Conservation (phyloP, 2,888 invertebrate species). For the Luperina testacea region DNA sequence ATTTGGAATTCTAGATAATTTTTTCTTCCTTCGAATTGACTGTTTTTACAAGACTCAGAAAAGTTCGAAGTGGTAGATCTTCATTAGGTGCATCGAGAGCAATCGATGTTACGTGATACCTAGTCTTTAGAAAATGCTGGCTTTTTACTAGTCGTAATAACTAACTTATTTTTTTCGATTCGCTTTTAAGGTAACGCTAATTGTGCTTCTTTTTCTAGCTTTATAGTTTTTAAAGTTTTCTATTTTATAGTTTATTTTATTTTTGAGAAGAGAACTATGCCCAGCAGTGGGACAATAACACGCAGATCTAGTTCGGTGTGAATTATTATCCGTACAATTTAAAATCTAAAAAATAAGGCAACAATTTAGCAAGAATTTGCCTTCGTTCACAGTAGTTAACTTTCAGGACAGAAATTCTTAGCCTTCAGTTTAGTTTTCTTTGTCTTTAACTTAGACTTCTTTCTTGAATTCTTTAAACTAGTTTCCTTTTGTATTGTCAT, state of each 20-base stretch:
- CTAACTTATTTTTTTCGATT: constrained; percentile 14
- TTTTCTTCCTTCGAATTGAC: constrained; percentile 9
- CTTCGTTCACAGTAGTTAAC: neutral
- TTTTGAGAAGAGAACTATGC: neutral
- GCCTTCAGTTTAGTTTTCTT: constrained; percentile 27
- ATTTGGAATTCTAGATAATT: constrained; percentile 7
- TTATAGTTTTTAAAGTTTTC: neutral
- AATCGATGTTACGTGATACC: constrained; percentile 45
- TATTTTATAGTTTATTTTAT: neutral
- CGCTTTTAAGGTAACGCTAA: constrained; percentile 4
- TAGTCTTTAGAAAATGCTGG: constrained; percentile 36
- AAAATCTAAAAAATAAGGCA: constrained; percentile 1
- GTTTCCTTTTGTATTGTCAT: constrained; percentile 22
- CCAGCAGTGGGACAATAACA: neutral
- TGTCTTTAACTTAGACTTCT: constrained; percentile 33
- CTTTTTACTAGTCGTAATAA: constrained; percentile 21
- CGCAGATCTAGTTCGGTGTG: neutral
- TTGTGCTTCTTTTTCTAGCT: neutral
- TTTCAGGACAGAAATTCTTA: constrained; percentile 14
- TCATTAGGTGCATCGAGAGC: constrained; percentile 42
- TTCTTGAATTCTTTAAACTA: constrained; percentile 27
- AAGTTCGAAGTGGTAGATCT: constrained; percentile 27
- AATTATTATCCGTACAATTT: neutral
- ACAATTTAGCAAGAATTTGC: constrained; percentile 11
- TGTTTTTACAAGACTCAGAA: constrained; percentile 25